Base-by-base conservation (phyloP, 2,888 invertebrate genomes). In the Poecilobothrus nobilitatus region DNA sequence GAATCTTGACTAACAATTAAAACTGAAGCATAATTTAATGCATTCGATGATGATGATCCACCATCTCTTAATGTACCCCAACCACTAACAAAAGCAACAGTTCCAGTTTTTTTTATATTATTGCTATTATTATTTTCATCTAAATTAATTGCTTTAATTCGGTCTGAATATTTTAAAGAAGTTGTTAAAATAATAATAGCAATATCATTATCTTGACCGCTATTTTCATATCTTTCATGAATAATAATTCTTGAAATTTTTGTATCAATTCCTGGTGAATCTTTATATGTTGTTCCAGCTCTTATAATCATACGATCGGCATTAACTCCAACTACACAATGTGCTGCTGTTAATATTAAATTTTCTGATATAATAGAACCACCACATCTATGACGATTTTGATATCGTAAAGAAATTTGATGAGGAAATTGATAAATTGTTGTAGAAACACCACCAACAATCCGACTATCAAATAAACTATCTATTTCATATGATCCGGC, bases 401-500 rank as follows among this genome's bases (percentile, higher is more conserved):
- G 71, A 53, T 73, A 76, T 70, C 80, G 78, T 18, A 84, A 70
- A 0, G 84, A 83, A 1, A 83, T 80, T 77, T 84, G 84, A 71
- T 82, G 82, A 8, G 84, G 84, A 72, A 79, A 79, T 1, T 74
- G 73, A 33, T 77, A 74, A 68, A 84, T 84, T 8, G 76, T 74
- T 18, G 79, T 80, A 20, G 73, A 71, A 21, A 74, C 74, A 12
- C 84, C 84, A 27, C 83, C 83, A 3, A 84, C 83, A 69, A 84
- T 84, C 68, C 80, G 76, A 0, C 80, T 81, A 20, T 75, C 73
- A 0, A 70, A 70, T 12, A 53, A 15, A 53, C 18, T 53, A 18
- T 12, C 6, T 18, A 53, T 6, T 9, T 3, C 2, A n/a, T 9
- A 53, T 53, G 53, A 18, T 18, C 6, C 15, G 1, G 53, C 9